Conservation (phyloP, 2,888 invertebrate species). For the Pachymerium ferrugineum region DNA sequence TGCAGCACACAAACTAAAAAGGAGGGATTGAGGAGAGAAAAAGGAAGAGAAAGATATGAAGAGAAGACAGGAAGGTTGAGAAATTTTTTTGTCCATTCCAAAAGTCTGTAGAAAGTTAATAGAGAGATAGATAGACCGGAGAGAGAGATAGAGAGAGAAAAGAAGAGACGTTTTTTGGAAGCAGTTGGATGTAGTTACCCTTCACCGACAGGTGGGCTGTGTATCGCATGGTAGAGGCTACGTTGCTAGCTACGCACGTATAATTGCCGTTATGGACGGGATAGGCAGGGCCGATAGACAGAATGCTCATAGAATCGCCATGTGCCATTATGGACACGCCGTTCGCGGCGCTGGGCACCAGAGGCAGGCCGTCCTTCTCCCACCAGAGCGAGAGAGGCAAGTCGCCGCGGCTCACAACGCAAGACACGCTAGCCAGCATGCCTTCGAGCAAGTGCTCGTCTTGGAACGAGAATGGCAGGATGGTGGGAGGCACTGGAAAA, state of each 20-base stretch:
- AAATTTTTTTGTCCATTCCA: neutral
- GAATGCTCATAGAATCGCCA: slow-evolving; percentile 51
- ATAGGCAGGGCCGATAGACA: slow-evolving; percentile 48
- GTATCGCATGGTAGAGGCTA: slow-evolving; percentile 38
- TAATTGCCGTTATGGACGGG: slow-evolving; percentile 45
- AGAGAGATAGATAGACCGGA: neutral
- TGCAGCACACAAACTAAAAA: slow-evolving; percentile 24
- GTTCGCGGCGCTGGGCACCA: slow-evolving; percentile 43
- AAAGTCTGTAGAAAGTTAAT: neutral
- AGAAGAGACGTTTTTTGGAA: slow-evolving; percentile 20
- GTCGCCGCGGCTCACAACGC: slow-evolving; percentile 43
- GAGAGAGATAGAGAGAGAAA: neutral
- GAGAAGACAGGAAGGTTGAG: neutral
- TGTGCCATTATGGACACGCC: slow-evolving; percentile 34
- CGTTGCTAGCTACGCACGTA: slow-evolving; percentile 44
- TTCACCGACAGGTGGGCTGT: slow-evolving; percentile 37
- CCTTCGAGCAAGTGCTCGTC: slow-evolving; percentile 39
- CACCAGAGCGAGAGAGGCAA: slow-evolving; percentile 57
- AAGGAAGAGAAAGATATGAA: neutral
- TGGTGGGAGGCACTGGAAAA: slow-evolving; percentile 60
- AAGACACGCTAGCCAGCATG: slow-evolving; percentile 39
- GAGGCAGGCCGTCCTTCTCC: slow-evolving; percentile 59
- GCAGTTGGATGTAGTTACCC: slow-evolving; percentile 31
- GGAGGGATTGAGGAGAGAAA: slow-evolving; percentile 12
- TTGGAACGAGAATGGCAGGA: slow-evolving; percentile 56